phyloP scores from a whole-genome alignment of 2,888 invertebrate genomes.

The Iphiclides podalirius region DNA sequence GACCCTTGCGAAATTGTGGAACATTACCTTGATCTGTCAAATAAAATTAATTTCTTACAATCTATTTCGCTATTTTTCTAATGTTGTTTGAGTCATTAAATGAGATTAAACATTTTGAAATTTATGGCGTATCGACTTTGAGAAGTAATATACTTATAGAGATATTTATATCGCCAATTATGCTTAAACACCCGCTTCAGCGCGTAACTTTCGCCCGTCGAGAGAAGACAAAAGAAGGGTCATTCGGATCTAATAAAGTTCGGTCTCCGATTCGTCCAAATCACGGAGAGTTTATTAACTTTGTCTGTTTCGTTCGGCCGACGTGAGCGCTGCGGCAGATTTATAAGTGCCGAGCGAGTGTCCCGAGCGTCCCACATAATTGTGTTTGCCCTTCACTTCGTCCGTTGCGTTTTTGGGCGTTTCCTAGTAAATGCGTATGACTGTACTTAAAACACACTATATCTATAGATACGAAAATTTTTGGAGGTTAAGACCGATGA shows the following conservation, averaged over 20 bases:
- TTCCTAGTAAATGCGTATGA: not conserved
- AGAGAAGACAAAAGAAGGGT: slow-evolving; percentile 1
- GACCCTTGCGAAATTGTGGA: too few species aligned
- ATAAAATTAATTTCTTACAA: too few species aligned
- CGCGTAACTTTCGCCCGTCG: not conserved
- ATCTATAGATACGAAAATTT: too few species aligned
- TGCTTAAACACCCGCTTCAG: slow-evolving; percentile 9
- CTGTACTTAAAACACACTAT: not conserved
- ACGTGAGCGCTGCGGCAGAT: slow-evolving; percentile 1
- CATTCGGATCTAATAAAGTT: slow-evolving; percentile 28
- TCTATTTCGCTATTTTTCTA: too few species aligned
- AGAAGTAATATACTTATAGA: too few species aligned
- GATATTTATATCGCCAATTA: too few species aligned
- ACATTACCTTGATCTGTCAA: too few species aligned
- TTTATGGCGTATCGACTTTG: too few species aligned
- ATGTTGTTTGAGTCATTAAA: too few species aligned
- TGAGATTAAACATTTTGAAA: too few species aligned
- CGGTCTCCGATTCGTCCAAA: slow-evolving; percentile 24
- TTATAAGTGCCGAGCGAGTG: slow-evolving; percentile 2
- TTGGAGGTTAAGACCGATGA: too few species aligned
- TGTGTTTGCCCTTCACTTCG: not conserved
- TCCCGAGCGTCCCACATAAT: not conserved
- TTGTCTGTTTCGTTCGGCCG: slow-evolving; percentile 19
- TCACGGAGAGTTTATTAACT: slow-evolving; percentile 27
- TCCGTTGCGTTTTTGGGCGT: not conserved